These are phyloP conservation scores for Albula goreensis DNA, from an alignment of 2,113 vertebrate genomes.

Conservation along the genomic window DNA sequence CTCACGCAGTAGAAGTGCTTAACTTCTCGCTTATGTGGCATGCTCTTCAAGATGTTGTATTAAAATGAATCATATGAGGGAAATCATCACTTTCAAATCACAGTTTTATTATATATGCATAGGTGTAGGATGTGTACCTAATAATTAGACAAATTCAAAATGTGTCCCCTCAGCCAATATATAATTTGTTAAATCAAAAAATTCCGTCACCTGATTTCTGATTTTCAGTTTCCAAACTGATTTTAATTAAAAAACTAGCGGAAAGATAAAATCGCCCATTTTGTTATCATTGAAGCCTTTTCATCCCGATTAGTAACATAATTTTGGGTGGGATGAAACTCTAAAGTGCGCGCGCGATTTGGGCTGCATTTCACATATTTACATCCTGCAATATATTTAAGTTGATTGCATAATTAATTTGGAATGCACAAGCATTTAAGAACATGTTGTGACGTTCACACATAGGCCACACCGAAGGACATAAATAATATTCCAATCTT, in stretches of 20 bases:
- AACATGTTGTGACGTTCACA: neutral
- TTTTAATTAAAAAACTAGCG: neutral
- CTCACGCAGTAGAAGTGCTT: neutral
- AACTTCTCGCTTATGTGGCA: neutral
- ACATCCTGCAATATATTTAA: neutral
- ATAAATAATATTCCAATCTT: neutral
- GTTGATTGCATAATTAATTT: neutral
- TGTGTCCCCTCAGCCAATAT: neutral
- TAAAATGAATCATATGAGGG: neutral
- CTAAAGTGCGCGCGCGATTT: neutral
- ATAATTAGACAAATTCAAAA: neutral
- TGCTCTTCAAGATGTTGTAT: neutral
- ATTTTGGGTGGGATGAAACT: neutral
- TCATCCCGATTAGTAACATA: neutral
- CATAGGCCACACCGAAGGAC: neutral
- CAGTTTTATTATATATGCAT: neutral
- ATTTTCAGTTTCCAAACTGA: neutral
- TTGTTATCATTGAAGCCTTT: neutral
- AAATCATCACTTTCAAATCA: neutral
- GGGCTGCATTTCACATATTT: neutral
- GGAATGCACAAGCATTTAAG: neutral
- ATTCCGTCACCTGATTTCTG: too few species aligned
- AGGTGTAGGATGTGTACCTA: neutral
- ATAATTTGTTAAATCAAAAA: too few species aligned
- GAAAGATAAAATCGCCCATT: neutral